Percentiles rank a stretch among this genome's conserved stretches.
These are phyloP conservation scores for Euphydryas editha DNA, from an alignment of 2,888 invertebrate genomes.

Conservation along the genomic window DNA sequence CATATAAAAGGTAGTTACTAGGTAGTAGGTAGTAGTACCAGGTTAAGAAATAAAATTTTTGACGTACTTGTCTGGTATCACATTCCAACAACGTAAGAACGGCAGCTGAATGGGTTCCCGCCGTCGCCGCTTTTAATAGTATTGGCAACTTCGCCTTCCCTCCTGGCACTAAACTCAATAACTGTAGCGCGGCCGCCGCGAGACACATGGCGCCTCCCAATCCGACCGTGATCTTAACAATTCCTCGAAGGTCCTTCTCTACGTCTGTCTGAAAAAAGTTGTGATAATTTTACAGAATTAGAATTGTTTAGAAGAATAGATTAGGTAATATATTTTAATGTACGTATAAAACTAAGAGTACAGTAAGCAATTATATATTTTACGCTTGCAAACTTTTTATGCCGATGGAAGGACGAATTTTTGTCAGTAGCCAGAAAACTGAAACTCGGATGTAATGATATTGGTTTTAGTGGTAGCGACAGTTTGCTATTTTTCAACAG, in stretches of 20 bases:
- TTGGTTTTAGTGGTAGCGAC: background rate
- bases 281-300: background rate
- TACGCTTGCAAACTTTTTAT: too few relatives aligned
- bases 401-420: background rate
- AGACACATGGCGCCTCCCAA: constrained; percentile 73
- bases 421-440: background rate
- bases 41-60: background rate
- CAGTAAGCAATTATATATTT: too few relatives aligned
- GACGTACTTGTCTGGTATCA: constrained; percentile 66
- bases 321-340: background rate
- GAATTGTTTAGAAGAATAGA: background rate
- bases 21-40: too few relatives aligned
- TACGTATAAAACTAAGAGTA: background rate
- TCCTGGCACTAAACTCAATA: constrained; percentile 61
- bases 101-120: constrained; percentile 71
- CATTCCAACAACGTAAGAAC: constrained; percentile 68
- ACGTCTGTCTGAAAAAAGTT: constrained; percentile 61
- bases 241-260: constrained; percentile 68
- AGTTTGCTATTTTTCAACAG: too few relatives aligned
- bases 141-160: constrained; percentile 60
- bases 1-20: too few relatives aligned
- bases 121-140: constrained; percentile 67
- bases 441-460: background rate
- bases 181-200: constrained; percentile 66
- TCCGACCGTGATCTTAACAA: constrained; percentile 71